Conservation (phyloP, 2,113 vertebrate genomes). For the Oreochromis aureus region DNA sequence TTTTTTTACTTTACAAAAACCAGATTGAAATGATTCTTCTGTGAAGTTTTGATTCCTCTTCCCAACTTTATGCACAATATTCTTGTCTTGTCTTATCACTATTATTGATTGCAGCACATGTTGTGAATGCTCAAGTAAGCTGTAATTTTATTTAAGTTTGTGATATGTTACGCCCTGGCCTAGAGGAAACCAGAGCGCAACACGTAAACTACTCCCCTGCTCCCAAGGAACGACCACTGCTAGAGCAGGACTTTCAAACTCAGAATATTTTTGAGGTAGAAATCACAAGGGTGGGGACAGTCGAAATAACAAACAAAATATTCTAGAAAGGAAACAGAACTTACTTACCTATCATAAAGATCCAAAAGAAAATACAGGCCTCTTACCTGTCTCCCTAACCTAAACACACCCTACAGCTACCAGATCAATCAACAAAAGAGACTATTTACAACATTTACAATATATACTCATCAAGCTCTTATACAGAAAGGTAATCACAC, state of each 20-base stretch:
- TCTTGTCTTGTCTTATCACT: neutral
- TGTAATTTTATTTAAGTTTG: neutral
- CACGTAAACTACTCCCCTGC: too few species aligned
- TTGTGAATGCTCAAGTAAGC: neutral
- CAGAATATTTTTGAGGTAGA: too few species aligned
- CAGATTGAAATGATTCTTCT: neutral
- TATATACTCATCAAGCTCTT: neutral
- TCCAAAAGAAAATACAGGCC: neutral
- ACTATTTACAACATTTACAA: neutral
- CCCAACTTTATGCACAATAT: neutral
- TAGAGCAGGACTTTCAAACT: too few species aligned
- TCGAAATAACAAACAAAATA: neutral
- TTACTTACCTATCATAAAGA: neutral
- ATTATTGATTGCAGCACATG: too few species aligned
- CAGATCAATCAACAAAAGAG: neutral
- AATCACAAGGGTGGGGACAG: too few species aligned
- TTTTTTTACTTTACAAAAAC: neutral
- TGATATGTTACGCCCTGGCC: too few species aligned
- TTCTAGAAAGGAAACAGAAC: neutral
- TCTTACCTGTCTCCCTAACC: neutral
- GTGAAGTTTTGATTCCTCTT: neutral
- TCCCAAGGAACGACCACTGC: too few species aligned
- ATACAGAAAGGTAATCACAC: neutral
- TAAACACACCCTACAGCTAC: neutral
- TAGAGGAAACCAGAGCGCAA: too few species aligned